Evolutionary conservation across 2,797 vertebrate species (phyloP), one percentile per base, ranked within the genome.

Genomic region (Glossophaga mutica): DNA sequence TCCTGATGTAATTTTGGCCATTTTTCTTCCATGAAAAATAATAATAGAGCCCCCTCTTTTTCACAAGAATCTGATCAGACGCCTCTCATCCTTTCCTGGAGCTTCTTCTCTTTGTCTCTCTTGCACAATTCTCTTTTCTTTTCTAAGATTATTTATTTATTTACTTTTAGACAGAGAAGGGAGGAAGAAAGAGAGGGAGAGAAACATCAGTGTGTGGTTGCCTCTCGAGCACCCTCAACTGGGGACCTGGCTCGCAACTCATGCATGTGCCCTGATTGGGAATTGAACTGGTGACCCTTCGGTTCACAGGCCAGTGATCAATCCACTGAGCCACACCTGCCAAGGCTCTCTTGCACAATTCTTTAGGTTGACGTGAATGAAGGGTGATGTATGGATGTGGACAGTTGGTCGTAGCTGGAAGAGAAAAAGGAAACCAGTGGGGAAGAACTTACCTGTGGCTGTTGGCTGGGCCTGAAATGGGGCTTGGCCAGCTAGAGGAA

Each of bases 401-500:
- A 83, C 52, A 32, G 19, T 2, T 24, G 73, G 50, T 71, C 0
- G 8, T 8, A 34, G 11, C 0, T 37, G 82, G 39, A 73, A 44
- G 37, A 44, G 4, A 90, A 42, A 74, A 39, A 68, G 46, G 78
- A 55, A 44, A 52, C 4, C 0, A 10, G 44, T 9, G 19, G 52
- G n/a, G 68, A 39, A 14, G 52, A 57, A 10, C 94, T 96, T 98
- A 98, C 98, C 98, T 97, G 97, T n/a, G 34, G 79, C 26, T 2
- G 42, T 3, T 0, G 77, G 91, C 83, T 96, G 91, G 82, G 92
- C 42, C 93, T 97, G 97, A 94, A 98, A 98, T 0, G 94, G 94
- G 59, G 96, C 79, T 12, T 96, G 98, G 55, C 77, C 94, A 2
- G 76, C 83, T 15, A 96, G 82, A 81, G 95, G 88, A 16, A 97